phyloP scores from a whole-genome alignment of 2,113 vertebrate species.

The Grallaria varia region DNA sequence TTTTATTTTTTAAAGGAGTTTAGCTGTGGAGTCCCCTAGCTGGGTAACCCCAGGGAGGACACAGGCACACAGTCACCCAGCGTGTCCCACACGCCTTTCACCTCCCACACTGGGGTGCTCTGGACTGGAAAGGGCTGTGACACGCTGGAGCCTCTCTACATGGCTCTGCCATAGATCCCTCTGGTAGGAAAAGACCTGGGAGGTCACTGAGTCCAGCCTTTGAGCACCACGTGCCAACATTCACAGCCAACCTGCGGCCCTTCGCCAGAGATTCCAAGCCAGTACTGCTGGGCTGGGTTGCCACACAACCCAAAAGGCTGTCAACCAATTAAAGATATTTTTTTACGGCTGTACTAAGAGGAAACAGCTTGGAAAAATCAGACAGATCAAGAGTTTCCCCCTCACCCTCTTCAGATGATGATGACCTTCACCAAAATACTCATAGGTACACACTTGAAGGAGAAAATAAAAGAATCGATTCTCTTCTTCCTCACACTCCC shows the following conservation, averaged over 20 bases:
- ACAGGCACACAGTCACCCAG: neutral
- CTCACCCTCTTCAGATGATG: neutral
- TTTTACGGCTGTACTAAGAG: neutral
- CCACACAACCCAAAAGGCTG: neutral
- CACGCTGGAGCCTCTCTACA: neutral
- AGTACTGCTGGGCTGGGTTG: neutral
- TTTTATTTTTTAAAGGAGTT: neutral
- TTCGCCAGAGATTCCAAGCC: neutral
- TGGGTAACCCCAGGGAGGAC: neutral
- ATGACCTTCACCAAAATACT: neutral
- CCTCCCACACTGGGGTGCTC: rapidly evolving
- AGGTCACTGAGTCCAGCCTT: neutral
- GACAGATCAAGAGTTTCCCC: rapidly evolving
- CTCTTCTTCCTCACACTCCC: neutral
- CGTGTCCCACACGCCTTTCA: neutral
- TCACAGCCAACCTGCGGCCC: too few species aligned
- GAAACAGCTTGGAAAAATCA: neutral
- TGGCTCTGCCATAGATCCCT: rapidly evolving
- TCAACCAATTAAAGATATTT: neutral
- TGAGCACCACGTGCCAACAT: neutral
- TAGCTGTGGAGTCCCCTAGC: neutral
- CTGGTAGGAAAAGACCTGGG: neutral
- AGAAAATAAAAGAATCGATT: neutral
- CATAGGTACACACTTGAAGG: neutral
- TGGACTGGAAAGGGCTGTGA: neutral